Base-by-base conservation (phyloP, 23 tunicate species). In the Ciona savignyi region DNA sequence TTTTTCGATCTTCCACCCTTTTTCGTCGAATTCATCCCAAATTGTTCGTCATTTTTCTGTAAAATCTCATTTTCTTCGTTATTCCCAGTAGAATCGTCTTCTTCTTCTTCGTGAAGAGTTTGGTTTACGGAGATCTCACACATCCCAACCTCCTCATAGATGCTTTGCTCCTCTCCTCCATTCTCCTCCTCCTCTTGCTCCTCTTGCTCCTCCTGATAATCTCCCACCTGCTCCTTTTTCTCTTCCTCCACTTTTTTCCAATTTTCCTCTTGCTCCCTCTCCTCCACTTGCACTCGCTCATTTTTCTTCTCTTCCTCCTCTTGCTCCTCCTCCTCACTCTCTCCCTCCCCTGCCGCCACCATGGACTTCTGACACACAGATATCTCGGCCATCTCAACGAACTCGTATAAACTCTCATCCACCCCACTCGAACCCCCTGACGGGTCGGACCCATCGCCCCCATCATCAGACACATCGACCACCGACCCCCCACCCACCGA, bases 101-200 rank as follows among this genome's bases (percentile, higher is more conserved):
- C n/a, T n/a, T n/a, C n/a, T n/a, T n/a, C 56, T 42, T 42, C 56
- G 15, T 42, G 56, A 6, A 42, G 15, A 6, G 76, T 48, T 1
- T 48, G 49, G 30, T 73, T 35, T 23, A 65, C 51, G 4, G 85
- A 81, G 66, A 81, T 81, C 33, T 81, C 78, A 9, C 34, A 70
- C 78, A 81, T 73, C 30, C 73, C 78, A 73, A 81, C 78, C 1
- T 26, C 71, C 24, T 80, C 84, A 71, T 71, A 80, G 15, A 15
- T 6, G n/a, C n/a, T n/a, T n/a, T n/a, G n/a, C n/a, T n/a, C n/a
- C n/a, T n/a, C n/a, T 6, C 56, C 56, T 15, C 56, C 56, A 42
- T 42, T 15, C 9, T 42, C 9, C 15, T 9, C 9, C 11, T 15
- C 15, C 15, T 9, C 56, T 6, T 42, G 11, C 9, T 15, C 9